A percentile compares a stretch with the other conserved stretches of the same genome.
These are phyloP conservation scores for Butastur rufipennis DNA, from an alignment of 2,113 vertebrate genomes.

Conservation along the genomic window DNA sequence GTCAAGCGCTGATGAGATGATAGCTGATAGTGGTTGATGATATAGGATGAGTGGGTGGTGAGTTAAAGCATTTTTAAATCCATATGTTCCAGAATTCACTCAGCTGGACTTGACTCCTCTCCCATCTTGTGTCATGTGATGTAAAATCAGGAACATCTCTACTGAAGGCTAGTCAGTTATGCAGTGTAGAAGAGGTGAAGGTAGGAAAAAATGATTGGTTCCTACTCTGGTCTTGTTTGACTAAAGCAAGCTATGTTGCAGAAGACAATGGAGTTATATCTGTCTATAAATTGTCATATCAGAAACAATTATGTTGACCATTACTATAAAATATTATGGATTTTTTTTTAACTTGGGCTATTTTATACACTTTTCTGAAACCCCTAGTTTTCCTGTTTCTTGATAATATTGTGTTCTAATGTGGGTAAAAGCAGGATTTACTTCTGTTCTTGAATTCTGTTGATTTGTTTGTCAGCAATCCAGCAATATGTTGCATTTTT, in stretches of 20 bases:
- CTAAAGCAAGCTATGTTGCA: not conserved
- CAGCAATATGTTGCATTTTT: not conserved
- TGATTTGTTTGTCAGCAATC: not conserved
- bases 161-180: not conserved
- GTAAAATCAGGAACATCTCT: not conserved
- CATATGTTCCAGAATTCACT: slow-evolving; percentile 15
- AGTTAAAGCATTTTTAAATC: slow-evolving; percentile 1
- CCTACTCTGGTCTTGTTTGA: not conserved
- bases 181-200: not conserved
- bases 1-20: not conserved
- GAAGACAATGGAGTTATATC: not conserved
- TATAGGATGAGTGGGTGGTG: not conserved
- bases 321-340: not conserved
- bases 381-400: not conserved
- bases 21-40: not conserved
- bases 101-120: not conserved
- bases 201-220: not conserved
- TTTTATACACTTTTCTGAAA: not conserved
- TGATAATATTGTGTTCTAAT: not conserved
- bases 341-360: not conserved
- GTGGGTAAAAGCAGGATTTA: not conserved
- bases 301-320: not conserved
- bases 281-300: not conserved
- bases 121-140: not conserved
- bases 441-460: not conserved